phyloP scores from a whole-genome alignment of 2,113 vertebrate genomes.

The Epinephelus moara region DNA sequence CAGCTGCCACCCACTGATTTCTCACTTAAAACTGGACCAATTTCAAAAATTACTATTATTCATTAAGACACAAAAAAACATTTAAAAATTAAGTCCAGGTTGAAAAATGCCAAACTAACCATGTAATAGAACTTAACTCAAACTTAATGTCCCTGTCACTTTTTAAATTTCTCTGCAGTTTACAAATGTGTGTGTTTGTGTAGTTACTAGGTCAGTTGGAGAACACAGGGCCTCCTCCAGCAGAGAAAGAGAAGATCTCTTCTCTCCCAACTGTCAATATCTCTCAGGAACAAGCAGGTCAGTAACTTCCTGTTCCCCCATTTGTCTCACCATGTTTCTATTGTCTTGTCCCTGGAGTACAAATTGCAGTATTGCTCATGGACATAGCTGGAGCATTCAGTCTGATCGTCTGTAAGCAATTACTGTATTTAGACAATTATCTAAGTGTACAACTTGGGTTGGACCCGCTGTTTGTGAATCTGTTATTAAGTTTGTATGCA shows the following conservation, averaged over 20 bases:
- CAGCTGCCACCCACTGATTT: too few relatives aligned
- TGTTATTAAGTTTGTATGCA: neutral
- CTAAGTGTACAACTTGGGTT: neutral
- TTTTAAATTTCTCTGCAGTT: conserved; percentile 30
- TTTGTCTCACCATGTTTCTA: neutral
- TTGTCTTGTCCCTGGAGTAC: neutral
- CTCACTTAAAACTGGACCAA: too few relatives aligned
- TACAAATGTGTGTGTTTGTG: conserved; percentile 16
- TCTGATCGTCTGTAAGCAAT: neutral
- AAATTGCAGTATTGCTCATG: neutral
- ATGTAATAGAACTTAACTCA: neutral
- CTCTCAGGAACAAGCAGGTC: conserved; percentile 97
- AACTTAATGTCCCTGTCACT: neutral
- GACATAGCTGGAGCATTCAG: neutral
- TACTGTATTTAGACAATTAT: neutral
- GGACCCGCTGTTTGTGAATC: neutral
- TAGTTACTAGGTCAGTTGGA: conserved; percentile 97
- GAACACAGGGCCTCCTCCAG: conserved; percentile 96
- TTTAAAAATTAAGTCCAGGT: too few relatives aligned
- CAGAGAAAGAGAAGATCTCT: conserved; percentile 95
- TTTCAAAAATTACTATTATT: too few relatives aligned
- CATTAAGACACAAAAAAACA: too few relatives aligned
- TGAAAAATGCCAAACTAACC: too few relatives aligned
- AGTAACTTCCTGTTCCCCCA: conserved; percentile 45
- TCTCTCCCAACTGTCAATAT: conserved; percentile 94